phyloP scores from a whole-genome alignment of 2,113 vertebrate genomes.

The Eubucco bourcierii region DNA sequence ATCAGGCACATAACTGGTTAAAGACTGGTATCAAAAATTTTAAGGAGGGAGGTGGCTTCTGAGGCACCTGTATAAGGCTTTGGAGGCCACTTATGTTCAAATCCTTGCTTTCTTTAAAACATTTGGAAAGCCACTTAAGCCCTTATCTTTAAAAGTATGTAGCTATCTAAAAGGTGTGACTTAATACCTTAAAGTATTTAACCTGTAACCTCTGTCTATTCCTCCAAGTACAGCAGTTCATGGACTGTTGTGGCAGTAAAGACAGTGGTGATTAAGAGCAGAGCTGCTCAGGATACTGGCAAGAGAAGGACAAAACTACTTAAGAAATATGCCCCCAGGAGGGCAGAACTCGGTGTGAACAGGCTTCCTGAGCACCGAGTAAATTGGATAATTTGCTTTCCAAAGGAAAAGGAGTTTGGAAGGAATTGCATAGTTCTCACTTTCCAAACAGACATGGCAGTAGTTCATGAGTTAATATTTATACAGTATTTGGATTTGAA shows the following conservation, averaged over 20 bases:
- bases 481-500: not conserved
- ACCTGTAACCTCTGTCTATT: not conserved
- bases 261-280: not conserved
- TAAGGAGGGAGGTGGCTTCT: not conserved
- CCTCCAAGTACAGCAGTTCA: not conserved
- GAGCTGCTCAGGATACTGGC: not conserved
- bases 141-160: not conserved
- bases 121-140: not conserved
- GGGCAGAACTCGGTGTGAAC: not conserved
- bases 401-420: not conserved
- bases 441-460: not conserved
- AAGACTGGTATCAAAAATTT: not conserved
- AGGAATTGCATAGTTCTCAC: not conserved
- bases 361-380: not conserved
- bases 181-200: not conserved
- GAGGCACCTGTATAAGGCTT: not conserved
- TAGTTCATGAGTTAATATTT: not conserved
- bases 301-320: not conserved
- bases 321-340: not conserved
- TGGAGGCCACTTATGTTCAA: not conserved
- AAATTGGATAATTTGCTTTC: not conserved
- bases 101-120: not conserved
- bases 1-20: not conserved
- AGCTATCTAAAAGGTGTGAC: not conserved
- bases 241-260: not conserved